Conservation (phyloP, 2,888 invertebrate genomes). For the Ethmia dodecea region DNA sequence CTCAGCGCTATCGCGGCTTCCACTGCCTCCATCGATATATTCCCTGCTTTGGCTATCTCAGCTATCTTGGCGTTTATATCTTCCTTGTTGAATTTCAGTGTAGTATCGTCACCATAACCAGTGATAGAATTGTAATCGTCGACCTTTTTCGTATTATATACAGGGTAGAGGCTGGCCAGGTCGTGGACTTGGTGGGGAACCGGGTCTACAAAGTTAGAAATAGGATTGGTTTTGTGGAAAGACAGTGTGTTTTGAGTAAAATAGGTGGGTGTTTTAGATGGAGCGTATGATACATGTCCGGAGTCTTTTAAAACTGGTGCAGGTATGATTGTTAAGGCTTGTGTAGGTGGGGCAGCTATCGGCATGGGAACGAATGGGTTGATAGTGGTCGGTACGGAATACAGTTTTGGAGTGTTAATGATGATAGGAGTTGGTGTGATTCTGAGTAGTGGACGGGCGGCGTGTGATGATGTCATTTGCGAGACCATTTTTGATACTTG, state of each 20-base stretch:
- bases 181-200: conserved; percentile 67
- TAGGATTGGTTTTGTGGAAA: conserved; percentile 53
- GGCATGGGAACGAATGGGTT: conserved; percentile 74
- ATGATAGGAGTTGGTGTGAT: conserved; percentile 54
- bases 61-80: conserved; percentile 68
- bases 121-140: conserved; percentile 69
- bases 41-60: conserved; percentile 82
- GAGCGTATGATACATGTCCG: conserved; percentile 38
- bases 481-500: conserved; percentile 67
- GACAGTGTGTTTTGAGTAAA: conserved; percentile 36
- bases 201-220: conserved; percentile 72
- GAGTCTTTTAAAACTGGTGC: conserved; percentile 54
- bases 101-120: conserved; percentile 64
- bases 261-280: conserved; percentile 33
- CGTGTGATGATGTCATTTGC: conserved; percentile 64
- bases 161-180: conserved; percentile 44
- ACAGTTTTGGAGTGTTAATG: conserved; percentile 43
- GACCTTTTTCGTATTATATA: conserved; percentile 64
- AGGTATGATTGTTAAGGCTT: conserved; percentile 52
- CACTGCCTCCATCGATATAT: conserved; percentile 87
- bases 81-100: conserved; percentile 58
- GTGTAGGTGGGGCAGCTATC: conserved; percentile 38
- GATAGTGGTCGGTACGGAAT: conserved; percentile 76
- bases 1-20: conserved; percentile 85
- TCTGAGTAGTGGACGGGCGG: conserved; percentile 38